Conservation (phyloP, 2,797 vertebrate genomes). For the Carcharodon carcharias region DNA sequence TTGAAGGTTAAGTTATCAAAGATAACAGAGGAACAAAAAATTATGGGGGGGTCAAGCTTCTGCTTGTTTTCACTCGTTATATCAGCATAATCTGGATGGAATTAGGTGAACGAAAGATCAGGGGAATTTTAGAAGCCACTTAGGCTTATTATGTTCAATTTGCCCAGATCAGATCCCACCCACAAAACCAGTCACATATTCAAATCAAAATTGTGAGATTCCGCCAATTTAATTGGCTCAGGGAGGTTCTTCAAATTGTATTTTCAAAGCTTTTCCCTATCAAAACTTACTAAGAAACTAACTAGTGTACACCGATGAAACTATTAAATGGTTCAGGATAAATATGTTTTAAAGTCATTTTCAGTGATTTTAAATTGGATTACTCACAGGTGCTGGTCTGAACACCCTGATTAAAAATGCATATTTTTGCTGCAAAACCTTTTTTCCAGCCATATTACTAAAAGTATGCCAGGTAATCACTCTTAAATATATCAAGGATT, state of each 20-base stretch:
- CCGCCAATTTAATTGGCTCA: background rate
- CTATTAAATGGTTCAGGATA: background rate
- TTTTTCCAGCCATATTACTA: background rate
- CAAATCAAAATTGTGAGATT: background rate
- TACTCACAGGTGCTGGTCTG: background rate
- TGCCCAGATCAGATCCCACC: background rate
- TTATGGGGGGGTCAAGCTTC: background rate
- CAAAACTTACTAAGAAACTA: background rate
- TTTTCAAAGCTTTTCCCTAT: background rate
- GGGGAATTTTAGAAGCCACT: background rate
- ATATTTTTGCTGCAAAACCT: background rate
- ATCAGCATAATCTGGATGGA: background rate
- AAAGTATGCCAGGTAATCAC: background rate
- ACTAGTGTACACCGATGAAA: background rate
- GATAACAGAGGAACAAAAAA: background rate
- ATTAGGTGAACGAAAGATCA: background rate
- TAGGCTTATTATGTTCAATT: background rate
- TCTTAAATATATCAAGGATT: background rate
- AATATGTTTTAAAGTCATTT: background rate
- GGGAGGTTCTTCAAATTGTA: background rate
- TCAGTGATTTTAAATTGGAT: background rate
- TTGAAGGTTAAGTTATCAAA: background rate
- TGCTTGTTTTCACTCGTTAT: background rate
- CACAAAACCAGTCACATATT: background rate
- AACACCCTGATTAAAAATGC: background rate